Evolutionary conservation across 2,888 invertebrate species (phyloP).

Genomic region (Hoplodrina blanda): DNA sequence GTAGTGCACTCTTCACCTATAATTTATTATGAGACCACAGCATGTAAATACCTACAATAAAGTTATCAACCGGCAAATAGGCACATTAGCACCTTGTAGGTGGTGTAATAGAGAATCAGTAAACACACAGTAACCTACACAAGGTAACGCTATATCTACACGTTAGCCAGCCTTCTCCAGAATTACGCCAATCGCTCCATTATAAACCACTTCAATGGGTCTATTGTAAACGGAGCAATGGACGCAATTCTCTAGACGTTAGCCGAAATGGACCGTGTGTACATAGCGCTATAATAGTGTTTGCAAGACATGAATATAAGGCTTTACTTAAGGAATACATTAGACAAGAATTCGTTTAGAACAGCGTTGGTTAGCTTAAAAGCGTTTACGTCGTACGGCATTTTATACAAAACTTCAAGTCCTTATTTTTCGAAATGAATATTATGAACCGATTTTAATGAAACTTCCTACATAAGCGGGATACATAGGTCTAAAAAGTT

Average conservation of each 20-base stretch:
- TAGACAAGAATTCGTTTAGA: too few species aligned
- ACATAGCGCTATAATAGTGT: slow-evolving; percentile 21
- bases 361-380: too few species aligned
- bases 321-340: neutral
- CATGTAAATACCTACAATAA: neutral
- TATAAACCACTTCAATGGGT: slow-evolving; percentile 48
- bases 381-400: too few species aligned
- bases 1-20: too few species aligned
- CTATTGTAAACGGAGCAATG: slow-evolving; percentile 30
- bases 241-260: slow-evolving; percentile 37
- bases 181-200: slow-evolving; percentile 32
- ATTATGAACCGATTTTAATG: too few species aligned
- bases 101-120: neutral
- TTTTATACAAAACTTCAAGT: too few species aligned
- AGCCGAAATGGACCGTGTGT: slow-evolving; percentile 20
- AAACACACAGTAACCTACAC: slow-evolving; percentile 8
- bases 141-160: neutral
- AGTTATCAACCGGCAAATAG: too few species aligned
- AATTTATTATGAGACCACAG: too few species aligned
- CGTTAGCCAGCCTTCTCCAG: neutral
- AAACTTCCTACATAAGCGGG: too few species aligned
- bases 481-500: too few species aligned
- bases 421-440: too few species aligned
- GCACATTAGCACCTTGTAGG: neutral
- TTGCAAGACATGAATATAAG: slow-evolving; percentile 1